Evolutionary conservation across 2,113 vertebrate genomes (phyloP).

Genomic region (Cyrtonyx montezumae): DNA sequence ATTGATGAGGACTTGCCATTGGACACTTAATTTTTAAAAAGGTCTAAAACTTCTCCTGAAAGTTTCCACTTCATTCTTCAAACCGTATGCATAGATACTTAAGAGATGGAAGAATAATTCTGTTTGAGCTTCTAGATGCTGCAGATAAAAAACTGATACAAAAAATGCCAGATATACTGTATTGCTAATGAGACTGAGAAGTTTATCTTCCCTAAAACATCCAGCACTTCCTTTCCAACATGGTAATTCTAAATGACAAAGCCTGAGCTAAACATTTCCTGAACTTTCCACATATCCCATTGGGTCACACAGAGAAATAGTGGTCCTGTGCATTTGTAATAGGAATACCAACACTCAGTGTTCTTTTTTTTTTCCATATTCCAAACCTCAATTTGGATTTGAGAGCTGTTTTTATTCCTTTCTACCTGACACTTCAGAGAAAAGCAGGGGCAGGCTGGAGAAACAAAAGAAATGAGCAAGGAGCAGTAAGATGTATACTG

Average conservation of each 20-base stretch:
- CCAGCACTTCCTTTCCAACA: not conserved
- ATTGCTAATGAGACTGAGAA: not conserved
- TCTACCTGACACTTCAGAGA: not conserved
- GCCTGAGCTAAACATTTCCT: not conserved
- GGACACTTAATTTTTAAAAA: not conserved
- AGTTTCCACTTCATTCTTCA: not conserved
- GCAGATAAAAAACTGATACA: not conserved
- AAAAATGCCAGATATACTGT: not conserved
- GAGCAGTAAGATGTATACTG: not conserved
- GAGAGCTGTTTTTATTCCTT: not conserved
- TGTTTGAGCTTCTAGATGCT: not conserved
- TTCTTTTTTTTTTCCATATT: not conserved
- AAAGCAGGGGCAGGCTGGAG: not conserved
- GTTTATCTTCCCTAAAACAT: not conserved
- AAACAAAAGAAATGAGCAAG: not conserved
- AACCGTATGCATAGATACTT: not conserved
- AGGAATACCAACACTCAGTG: not conserved
- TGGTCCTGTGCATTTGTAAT: not conserved
- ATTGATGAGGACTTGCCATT: not conserved
- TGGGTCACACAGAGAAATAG: accelerated
- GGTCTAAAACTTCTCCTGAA: not conserved
- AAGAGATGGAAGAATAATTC: not conserved
- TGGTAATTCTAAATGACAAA: not conserved
- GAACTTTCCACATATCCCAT: not conserved
- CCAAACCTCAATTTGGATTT: not conserved